Percentiles rank a stretch among this genome's conserved stretches.
Conservation (phyloP, 2,113 vertebrate genomes). For the Brachypteracias leptosomus region DNA sequence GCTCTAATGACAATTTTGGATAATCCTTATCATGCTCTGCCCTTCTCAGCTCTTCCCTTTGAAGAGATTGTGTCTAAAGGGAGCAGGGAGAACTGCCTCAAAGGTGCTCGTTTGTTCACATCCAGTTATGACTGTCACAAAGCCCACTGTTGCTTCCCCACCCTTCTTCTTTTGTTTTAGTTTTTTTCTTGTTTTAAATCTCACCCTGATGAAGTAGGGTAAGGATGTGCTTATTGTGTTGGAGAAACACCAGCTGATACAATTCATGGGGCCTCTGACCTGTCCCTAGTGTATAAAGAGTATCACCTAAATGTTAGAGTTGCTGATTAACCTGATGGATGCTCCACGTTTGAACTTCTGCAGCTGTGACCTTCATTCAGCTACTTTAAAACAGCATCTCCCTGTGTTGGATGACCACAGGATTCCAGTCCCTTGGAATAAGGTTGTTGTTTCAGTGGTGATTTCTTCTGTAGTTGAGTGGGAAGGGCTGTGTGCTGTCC, state of each 20-base stretch:
- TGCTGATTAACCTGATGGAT: not conserved
- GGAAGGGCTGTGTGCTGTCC: not conserved
- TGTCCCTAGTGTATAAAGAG: not conserved
- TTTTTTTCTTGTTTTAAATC: not conserved
- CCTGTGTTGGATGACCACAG: not conserved
- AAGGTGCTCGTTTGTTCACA: not conserved
- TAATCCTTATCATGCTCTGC: not conserved
- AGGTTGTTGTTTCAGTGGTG: not conserved
- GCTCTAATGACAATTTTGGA: not conserved
- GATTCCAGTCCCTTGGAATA: not conserved
- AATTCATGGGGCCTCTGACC: not conserved
- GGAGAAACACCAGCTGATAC: not conserved
- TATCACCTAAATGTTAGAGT: not conserved
- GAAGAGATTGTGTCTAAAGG: not conserved
- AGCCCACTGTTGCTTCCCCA: accelerated
- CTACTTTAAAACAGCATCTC: not conserved
- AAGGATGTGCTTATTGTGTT: not conserved
- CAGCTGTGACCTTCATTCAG: not conserved
- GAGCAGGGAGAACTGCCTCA: not conserved
- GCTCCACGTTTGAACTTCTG: not conserved
- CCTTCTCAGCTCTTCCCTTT: not conserved
- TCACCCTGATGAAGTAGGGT: not conserved
- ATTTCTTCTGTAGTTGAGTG: not conserved
- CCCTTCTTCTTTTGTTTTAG: too few species aligned
- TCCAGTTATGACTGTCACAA: not conserved